Conservation (phyloP, 2,888 invertebrate species). For the Caenorhabditis drosophilae region DNA sequence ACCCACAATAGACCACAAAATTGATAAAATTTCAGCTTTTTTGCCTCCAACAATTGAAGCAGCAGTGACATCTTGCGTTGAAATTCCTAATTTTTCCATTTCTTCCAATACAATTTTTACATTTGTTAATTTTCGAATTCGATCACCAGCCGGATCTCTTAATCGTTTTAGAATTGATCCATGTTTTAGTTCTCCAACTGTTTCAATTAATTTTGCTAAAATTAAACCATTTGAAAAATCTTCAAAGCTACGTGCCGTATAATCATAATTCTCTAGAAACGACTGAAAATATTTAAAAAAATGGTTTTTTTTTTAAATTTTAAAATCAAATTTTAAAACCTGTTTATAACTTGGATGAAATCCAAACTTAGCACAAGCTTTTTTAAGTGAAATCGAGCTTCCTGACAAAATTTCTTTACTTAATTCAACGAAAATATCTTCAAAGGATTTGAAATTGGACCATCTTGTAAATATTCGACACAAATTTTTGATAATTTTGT, state of each 20-base stretch:
- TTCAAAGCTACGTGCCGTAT: constrained; percentile 25
- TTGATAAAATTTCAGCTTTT: constrained; percentile 27
- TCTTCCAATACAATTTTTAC: constrained; percentile 34
- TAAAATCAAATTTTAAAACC: too few relatives aligned
- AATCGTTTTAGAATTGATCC: constrained; percentile 16
- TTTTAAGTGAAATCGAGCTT: constrained; percentile 17
- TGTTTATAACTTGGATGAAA: constrained; percentile 23
- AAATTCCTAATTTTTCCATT: constrained; percentile 12
- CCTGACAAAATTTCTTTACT: constrained; percentile 37
- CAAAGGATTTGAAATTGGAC: constrained; percentile 27
- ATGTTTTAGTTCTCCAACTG: constrained; percentile 15
- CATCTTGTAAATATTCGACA: constrained; percentile 33
- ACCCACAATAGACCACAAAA: constrained; percentile 42
- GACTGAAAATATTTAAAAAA: constrained; percentile 41
- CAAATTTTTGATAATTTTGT: constrained; percentile 24
- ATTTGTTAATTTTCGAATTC: constrained; percentile 46
- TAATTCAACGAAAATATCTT: constrained; percentile 34
- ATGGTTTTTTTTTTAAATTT: too few relatives aligned
- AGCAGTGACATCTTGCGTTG: constrained; percentile 18
- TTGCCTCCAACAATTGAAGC: constrained; percentile 36
- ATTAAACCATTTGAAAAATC: constrained; percentile 43
- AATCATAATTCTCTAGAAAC: constrained; percentile 45
- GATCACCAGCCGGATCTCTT: constrained; percentile 44
- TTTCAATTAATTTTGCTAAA: constrained; percentile 41
- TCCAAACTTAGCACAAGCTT: constrained; percentile 35